Evolutionary conservation across 2,888 invertebrate genomes (phyloP).

Genomic region (Macropis europaea): DNA sequence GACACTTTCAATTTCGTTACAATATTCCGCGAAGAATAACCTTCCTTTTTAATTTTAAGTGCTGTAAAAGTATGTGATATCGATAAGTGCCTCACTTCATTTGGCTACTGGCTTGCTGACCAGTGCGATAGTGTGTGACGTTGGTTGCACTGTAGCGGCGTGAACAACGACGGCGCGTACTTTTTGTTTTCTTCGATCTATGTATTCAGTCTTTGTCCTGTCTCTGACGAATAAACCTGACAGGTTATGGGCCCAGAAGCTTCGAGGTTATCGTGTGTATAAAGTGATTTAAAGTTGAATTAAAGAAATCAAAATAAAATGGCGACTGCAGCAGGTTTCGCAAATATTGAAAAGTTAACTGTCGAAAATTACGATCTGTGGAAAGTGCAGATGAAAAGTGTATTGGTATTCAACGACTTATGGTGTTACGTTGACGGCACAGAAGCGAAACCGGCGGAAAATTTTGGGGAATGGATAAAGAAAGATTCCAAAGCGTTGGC

Average conservation of each 20-base stretch:
- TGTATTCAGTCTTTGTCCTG: too few relatives aligned
- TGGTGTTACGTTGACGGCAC: slow-evolving; percentile 35
- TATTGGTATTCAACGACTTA: slow-evolving; percentile 43
- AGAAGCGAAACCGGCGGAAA: slow-evolving; percentile 12
- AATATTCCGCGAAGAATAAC: too few relatives aligned
- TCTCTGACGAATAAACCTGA: too few relatives aligned
- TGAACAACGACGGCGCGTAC: too few relatives aligned
- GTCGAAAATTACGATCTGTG: slow-evolving; percentile 42
- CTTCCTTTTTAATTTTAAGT: too few relatives aligned
- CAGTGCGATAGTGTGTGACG: too few relatives aligned
- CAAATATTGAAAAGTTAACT: slow-evolving; percentile 29
- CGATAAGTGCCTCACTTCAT: too few relatives aligned
- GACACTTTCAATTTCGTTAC: too few relatives aligned
- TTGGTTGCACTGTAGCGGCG: too few relatives aligned
- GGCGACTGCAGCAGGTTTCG: not conserved
- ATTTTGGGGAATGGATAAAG: slow-evolving; percentile 12
- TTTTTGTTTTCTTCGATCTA: too few relatives aligned
- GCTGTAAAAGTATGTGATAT: too few relatives aligned
- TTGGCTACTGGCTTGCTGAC: too few relatives aligned
- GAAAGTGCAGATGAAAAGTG: slow-evolving; percentile 47
- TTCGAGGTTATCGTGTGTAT: not conserved
- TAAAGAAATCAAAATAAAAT: not conserved
- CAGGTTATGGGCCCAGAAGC: not conserved
- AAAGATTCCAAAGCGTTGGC: slow-evolving; percentile 47
- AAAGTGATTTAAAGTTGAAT: not conserved